A percentile compares a stretch with the other conserved stretches of the same genome.
Evolutionary conservation across 2,113 vertebrate genomes (phyloP).

Genomic region (Aptenodytes forsteri): DNA sequence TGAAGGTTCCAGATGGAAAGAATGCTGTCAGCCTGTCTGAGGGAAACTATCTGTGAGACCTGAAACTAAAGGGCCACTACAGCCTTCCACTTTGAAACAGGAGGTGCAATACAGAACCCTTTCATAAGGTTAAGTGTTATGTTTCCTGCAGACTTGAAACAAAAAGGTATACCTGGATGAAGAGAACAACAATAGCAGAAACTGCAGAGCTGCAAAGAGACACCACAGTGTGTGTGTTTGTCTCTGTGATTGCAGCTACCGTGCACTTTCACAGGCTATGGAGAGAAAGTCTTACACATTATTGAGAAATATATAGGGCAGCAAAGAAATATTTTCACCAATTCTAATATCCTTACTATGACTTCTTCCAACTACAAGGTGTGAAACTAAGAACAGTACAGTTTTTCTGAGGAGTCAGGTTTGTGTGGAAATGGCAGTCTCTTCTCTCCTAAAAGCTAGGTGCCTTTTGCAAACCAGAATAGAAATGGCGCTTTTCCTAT

Average conservation of each 20-base stretch:
- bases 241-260: background rate
- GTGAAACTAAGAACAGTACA: background rate
- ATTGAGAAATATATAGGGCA: background rate
- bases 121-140: background rate
- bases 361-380: background rate
- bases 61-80: background rate
- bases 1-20: background rate
- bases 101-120: background rate
- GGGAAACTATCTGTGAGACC: background rate
- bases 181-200: background rate
- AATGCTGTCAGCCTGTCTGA: background rate
- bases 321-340: background rate
- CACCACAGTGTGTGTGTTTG: background rate
- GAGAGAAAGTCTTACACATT: background rate
- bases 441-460: background rate
- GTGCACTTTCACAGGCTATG: background rate
- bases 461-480: background rate
- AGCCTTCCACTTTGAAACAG: background rate
- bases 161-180: background rate
- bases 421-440: background rate
- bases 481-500: background rate
- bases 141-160: background rate
- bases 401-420: background rate
- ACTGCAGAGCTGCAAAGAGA: background rate
- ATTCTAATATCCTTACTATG: background rate